Conservation (phyloP, 2,113 vertebrate genomes). For the Nycticorax nycticorax region DNA sequence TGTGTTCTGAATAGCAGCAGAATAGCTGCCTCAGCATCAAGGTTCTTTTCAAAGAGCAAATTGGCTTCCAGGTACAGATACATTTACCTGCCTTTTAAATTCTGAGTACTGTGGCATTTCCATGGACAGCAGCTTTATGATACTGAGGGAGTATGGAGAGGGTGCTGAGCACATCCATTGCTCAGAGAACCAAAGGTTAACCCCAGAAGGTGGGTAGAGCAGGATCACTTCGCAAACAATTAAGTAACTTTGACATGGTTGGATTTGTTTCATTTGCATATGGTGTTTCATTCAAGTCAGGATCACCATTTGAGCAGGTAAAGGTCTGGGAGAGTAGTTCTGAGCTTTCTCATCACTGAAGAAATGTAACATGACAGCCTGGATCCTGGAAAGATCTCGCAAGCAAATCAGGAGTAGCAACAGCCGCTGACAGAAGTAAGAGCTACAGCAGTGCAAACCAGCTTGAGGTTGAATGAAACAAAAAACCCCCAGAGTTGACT, state of each 20-base stretch:
- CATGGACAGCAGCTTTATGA: neutral
- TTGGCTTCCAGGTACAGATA: neutral
- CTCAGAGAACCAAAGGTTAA: neutral
- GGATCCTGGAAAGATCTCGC: neutral
- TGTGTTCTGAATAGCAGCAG: neutral
- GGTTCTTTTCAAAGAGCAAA: neutral
- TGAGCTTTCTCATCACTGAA: neutral
- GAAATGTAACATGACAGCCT: neutral
- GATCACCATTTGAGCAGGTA: neutral
- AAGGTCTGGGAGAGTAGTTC: neutral
- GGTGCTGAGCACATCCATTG: neutral
- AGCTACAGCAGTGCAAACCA: neutral
- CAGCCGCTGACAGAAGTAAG: neutral
- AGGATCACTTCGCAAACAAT: neutral
- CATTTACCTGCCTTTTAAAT: neutral
- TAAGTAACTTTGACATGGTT: neutral
- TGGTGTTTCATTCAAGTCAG: neutral
- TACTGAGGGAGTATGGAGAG: neutral
- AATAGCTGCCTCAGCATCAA: neutral
- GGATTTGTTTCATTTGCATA: neutral
- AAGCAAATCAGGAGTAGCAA: neutral
- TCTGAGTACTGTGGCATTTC: neutral
- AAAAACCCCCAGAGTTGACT: neutral
- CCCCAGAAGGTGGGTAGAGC: neutral
- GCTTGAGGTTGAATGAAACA: neutral